Conservation (phyloP, 2,888 invertebrate genomes). For the Drosophila rubida region DNA sequence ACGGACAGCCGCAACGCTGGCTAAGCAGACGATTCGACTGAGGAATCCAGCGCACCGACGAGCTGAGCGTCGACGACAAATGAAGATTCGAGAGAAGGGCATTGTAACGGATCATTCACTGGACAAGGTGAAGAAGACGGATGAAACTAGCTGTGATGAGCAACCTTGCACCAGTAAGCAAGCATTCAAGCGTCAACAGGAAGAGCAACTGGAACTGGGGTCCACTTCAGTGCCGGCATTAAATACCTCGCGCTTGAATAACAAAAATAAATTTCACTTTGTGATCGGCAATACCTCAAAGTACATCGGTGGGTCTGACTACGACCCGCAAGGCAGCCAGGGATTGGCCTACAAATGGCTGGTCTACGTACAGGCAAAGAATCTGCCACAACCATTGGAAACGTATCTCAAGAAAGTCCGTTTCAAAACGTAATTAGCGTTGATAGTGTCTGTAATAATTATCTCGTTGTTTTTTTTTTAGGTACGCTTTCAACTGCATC, state of each 20-base stretch:
- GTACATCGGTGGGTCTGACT: slow-evolving; percentile 87
- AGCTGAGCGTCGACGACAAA: slow-evolving; percentile 77
- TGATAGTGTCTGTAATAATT: background rate
- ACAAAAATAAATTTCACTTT: slow-evolving; percentile 86
- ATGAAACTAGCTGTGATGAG: slow-evolving; percentile 37
- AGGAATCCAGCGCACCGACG: slow-evolving; percentile 76
- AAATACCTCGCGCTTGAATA: slow-evolving; percentile 86
- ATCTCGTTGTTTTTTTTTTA: slow-evolving; percentile 13
- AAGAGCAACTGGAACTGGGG: slow-evolving; percentile 26
- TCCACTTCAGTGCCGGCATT: slow-evolving; percentile 58
- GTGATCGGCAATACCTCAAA: slow-evolving; percentile 91
- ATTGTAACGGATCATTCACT: slow-evolving; percentile 81
- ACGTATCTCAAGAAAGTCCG: slow-evolving; percentile 89
- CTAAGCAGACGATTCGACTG: slow-evolving; percentile 80
- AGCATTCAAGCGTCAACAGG: slow-evolving; percentile 36
- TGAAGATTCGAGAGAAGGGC: slow-evolving; percentile 75
- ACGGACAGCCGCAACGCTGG: slow-evolving; percentile 86
- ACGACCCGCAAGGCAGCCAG: slow-evolving; percentile 85
- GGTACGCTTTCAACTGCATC: slow-evolving; percentile 91
- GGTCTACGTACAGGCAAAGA: slow-evolving; percentile 91
- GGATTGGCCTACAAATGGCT: slow-evolving; percentile 96
- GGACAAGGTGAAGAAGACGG: background rate
- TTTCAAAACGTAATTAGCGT: no score
- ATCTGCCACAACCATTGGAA: slow-evolving; percentile 87
- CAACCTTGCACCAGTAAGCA: slow-evolving; percentile 62